Evolutionary conservation across 64 coral and sea anemone genomes (phyloP).

Genomic region (Anthopleura sola): DNA sequence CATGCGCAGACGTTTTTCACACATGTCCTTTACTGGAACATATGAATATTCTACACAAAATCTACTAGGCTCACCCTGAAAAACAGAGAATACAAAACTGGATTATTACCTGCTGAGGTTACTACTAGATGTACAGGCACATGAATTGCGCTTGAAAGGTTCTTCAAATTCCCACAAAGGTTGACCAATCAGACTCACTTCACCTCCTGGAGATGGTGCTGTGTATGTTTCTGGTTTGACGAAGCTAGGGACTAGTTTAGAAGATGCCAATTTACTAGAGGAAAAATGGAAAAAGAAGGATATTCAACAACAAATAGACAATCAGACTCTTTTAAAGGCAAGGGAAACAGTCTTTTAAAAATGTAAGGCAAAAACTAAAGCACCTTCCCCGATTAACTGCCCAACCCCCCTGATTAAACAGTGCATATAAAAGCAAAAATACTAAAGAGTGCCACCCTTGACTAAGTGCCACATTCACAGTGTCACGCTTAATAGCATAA

Average conservation of each 20-base stretch:
- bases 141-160: conserved; percentile 87
- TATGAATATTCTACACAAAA: no score
- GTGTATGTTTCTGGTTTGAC: conserved; percentile 52
- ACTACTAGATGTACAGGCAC: conserved; percentile 95
- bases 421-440: no score
- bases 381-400: no score
- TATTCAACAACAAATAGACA: background rate
- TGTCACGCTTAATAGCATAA: no score
- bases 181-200: conserved; percentile 54
- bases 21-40: no score
- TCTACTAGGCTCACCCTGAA: no score
- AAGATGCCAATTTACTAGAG: conserved; percentile 13
- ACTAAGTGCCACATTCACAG: no score
- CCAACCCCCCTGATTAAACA: no score
- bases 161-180: conserved; percentile 95
- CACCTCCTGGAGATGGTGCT: background rate
- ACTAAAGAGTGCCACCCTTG: no score
- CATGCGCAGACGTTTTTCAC: no score
- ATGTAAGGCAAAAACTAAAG: background rate
- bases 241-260: conserved; percentile 49
- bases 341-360: background rate
- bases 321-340: no score
- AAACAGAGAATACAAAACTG: no score
- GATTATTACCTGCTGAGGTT: conserved; percentile 86
- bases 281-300: background rate